phyloP scores from a whole-genome alignment of 2,797 vertebrate genomes.

The Clarias laeviceps region DNA sequence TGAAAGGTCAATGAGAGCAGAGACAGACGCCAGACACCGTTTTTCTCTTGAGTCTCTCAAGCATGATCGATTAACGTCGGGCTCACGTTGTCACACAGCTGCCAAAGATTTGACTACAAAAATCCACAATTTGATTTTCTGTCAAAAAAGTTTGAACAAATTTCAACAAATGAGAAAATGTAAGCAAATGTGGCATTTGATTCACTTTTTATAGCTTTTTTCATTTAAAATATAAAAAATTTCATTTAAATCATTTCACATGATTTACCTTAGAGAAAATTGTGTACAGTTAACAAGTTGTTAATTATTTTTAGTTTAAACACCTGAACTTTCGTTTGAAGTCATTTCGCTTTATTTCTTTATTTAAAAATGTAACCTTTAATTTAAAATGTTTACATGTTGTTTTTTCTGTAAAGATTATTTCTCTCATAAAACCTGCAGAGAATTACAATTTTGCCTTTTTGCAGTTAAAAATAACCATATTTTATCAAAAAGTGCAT shows the following conservation, averaged over 20 bases:
- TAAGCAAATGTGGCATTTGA: background rate
- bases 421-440: background rate
- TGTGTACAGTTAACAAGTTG: background rate
- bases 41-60: background rate
- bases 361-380: background rate
- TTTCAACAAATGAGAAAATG: background rate
- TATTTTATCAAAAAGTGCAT: background rate
- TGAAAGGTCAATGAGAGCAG: constrained; percentile 72
- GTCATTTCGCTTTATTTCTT: background rate
- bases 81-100: background rate
- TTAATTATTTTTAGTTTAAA: background rate
- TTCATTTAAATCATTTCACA: too few relatives aligned
- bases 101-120: constrained; percentile 1
- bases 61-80: constrained; percentile 11
- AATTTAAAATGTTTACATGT: too few relatives aligned
- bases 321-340: background rate
- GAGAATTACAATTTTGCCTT: background rate
- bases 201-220: background rate
- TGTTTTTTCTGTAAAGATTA: background rate
- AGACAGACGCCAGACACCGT: constrained; percentile 39
- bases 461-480: background rate
- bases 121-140: background rate
- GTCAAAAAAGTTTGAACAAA: background rate
- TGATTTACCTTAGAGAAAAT: background rate
- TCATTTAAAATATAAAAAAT: background rate